These are phyloP conservation scores for Toxostoma redivivum DNA, from an alignment of 2,113 vertebrate species.

Conservation along the genomic window DNA sequence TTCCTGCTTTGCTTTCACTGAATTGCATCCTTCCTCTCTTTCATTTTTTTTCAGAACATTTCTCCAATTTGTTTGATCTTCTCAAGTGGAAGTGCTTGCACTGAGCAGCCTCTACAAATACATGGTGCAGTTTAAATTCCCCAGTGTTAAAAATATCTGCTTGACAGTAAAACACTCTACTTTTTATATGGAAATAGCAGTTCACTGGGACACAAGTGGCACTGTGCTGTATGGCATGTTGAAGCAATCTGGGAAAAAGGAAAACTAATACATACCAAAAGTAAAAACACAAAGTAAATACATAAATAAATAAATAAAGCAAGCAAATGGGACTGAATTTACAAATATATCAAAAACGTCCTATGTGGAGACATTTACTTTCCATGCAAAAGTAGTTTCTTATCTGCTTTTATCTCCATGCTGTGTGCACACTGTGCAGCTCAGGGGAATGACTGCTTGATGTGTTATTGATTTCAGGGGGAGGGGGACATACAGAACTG, in stretches of 20 bases:
- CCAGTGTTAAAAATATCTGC: constrained; percentile 51
- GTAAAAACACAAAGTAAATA: not conserved
- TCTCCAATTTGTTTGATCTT: constrained; percentile 59
- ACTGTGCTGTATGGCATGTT: not conserved
- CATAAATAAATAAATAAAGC: constrained; percentile 12
- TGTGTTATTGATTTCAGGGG: constrained; percentile 47
- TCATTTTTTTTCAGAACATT: not conserved
- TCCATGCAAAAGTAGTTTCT: constrained; percentile 10
- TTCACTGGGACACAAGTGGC: constrained; percentile 40
- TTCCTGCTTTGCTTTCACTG: not conserved
- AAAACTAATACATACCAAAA: not conserved
- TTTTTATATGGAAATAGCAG: constrained; percentile 62
- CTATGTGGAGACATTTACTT: not conserved
- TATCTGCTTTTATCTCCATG: constrained; percentile 40
- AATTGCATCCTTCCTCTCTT: constrained; percentile 1
- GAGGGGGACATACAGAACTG: not conserved
- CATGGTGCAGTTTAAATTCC: constrained; percentile 27
- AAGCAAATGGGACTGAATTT: constrained; percentile 10
- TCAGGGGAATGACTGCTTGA: constrained; percentile 20
- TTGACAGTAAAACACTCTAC: constrained; percentile 52
- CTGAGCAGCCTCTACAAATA: constrained; percentile 44
- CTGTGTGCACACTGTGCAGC: not conserved
- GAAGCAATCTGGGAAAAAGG: not conserved
- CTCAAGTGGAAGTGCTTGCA: constrained; percentile 53
- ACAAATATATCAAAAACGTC: constrained; percentile 27